phyloP scores from a whole-genome alignment of 2,888 invertebrate species.

The Anoncus sp. region DNA sequence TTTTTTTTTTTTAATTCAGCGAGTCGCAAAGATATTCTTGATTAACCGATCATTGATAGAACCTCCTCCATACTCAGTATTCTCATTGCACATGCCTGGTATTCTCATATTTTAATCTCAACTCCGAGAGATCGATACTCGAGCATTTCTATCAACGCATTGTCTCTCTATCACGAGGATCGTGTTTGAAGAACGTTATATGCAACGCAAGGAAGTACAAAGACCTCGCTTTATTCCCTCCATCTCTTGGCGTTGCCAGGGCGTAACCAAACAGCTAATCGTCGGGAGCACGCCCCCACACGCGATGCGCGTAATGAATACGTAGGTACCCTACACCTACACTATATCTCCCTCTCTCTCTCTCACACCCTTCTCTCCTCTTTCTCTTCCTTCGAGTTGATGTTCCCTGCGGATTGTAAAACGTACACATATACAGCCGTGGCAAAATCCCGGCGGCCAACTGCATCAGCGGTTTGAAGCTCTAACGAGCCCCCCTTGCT shows the following conservation, averaged over 20 bases:
- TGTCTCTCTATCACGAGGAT: constrained; percentile 22
- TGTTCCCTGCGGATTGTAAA: constrained; percentile 41
- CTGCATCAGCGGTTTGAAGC: constrained; percentile 6
- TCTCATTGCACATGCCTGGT: constrained; percentile 2
- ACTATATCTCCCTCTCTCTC: constrained; percentile 32
- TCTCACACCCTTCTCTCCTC: constrained; percentile 24
- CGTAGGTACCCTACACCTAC: constrained; percentile 58
- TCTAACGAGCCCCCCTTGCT: constrained; percentile 9
- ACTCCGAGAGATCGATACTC: constrained; percentile 24
- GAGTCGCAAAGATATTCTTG: neutral
- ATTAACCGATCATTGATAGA: constrained; percentile 24
- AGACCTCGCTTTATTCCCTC: constrained; percentile 39
- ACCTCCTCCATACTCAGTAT: neutral
- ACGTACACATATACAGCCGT: neutral
- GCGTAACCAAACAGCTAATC: constrained; percentile 78
- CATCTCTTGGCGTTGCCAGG: constrained; percentile 70
- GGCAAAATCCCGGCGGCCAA: constrained; percentile 22
- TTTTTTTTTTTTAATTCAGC: neutral
- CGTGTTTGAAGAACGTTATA: constrained; percentile 23
- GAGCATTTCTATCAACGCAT: constrained; percentile 27
- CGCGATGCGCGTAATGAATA: constrained; percentile 76
- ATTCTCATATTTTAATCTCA: constrained; percentile 14
- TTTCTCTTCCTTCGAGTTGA: constrained; percentile 31
- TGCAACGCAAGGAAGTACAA: constrained; percentile 38
- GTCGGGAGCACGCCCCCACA: constrained; percentile 73